phyloP scores from a whole-genome alignment of 2,888 invertebrate species.

The Drosophila multiciliata region DNA sequence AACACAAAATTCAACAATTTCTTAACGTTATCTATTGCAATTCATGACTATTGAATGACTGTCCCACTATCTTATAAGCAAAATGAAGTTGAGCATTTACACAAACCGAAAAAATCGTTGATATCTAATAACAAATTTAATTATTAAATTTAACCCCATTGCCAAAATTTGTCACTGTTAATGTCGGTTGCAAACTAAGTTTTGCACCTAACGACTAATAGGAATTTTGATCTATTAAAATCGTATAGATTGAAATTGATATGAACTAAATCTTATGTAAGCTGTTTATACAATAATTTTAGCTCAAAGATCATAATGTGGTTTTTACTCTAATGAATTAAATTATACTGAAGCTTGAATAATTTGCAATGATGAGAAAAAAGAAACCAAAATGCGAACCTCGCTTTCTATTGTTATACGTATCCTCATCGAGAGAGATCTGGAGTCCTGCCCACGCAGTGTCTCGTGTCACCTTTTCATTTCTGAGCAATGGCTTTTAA shows the following conservation, averaged over 20 bases:
- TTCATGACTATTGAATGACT: neutral
- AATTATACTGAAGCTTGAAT: neutral
- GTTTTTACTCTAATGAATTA: neutral
- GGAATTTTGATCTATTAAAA: neutral
- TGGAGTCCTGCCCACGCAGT: constrained; percentile 53
- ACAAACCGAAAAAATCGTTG: neutral
- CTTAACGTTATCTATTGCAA: neutral
- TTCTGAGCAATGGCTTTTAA: constrained; percentile 59
- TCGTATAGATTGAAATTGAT: neutral
- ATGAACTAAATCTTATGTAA: neutral
- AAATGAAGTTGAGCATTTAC: neutral
- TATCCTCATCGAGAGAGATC: constrained; percentile 1
- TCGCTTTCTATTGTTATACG: neutral
- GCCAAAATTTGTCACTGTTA: neutral
- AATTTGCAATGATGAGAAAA: neutral
- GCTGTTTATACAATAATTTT: neutral
- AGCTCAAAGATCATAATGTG: neutral
- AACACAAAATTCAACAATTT: neutral
- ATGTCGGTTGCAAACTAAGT: neutral
- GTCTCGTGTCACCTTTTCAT: constrained; percentile 52
- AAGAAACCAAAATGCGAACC: neutral
- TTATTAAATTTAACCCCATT: too few species aligned
- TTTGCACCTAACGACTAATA: neutral
- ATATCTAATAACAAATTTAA: neutral
- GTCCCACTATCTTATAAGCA: neutral